Evolutionary conservation across 2,797 vertebrate genomes (phyloP), one percentile per base, ranked within the genome.

Genomic region (Parambassis ranga): DNA sequence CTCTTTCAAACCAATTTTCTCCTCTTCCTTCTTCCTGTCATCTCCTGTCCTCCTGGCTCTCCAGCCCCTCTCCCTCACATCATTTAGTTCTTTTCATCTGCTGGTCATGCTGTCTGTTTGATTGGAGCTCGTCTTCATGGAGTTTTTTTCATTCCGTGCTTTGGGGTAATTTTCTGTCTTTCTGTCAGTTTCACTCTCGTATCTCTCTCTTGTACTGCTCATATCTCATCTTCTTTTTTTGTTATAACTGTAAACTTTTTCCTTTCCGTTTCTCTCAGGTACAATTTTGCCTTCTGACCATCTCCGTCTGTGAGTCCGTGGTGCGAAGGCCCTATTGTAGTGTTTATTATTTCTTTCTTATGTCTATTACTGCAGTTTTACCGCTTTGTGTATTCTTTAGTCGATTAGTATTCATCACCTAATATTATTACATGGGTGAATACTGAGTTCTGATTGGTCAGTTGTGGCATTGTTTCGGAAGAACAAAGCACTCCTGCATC

Each of bases 51-150:
- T 14, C 33, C 23, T 22, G 26, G 10, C 55, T 61, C 32, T 27
- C 23, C 55, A 7, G n/a, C 30, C 59, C 5, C 37, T 15, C 56
- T 39, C 30, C 39, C 35, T 55, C 65, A 16, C 32, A 44, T 56
- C 26, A 8, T 71, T 55, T 10, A 36, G 10, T 13, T 33, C 67
- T 58, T 79, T 76, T 79, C 47, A 72, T 79, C 63, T 67, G 41
- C 2, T 16, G 1, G 57, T 76, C 72, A 71, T 33, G 61, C 61
- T 61, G 67, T 67, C 67, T 60, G 0, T 59, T 61, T 70, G 56
- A 71, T 50, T 68, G 42, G 43, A 56, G 49, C 39, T 37, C 1
- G 27, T n/a, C 27, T 58, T 37, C 18, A 27, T 67, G 53, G 50
- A 53, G 27, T 38, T 75, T 38, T 75, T 52, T 57, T 31, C 48